Conservation (phyloP, 2,888 invertebrate genomes). For the Beris morrisii region DNA sequence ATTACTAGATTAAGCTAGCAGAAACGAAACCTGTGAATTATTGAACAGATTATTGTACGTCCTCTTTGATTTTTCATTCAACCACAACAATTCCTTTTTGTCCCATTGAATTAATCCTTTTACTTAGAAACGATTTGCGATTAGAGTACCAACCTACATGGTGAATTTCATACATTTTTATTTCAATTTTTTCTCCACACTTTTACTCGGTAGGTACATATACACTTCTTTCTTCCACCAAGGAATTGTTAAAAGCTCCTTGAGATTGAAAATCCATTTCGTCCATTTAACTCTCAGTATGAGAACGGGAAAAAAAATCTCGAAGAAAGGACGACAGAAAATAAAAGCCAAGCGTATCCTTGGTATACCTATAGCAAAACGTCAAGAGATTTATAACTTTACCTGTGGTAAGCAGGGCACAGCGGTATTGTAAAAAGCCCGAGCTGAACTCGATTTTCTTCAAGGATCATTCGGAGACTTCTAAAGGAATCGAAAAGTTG, state of each 20-base stretch:
- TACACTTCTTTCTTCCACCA: too few species aligned
- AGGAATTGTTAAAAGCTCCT: constrained; percentile 24
- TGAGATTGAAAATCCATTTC: constrained; percentile 29
- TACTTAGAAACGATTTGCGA: constrained; percentile 19
- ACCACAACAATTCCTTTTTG: constrained; percentile 13
- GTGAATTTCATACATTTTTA: too few species aligned
- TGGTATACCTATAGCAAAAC: not conserved
- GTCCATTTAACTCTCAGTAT: constrained; percentile 23
- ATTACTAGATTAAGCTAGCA: constrained; percentile 3
- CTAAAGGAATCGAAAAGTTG: constrained; percentile 20
- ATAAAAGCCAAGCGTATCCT: constrained; percentile 14
- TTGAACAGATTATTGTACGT: constrained; percentile 1
- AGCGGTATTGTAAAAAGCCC: constrained; percentile 7
- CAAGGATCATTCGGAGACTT: constrained; percentile 20
- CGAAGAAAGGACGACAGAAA: not conserved
- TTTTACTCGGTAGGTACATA: too few species aligned
- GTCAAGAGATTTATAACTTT: not conserved
- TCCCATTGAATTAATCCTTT: constrained; percentile 5
- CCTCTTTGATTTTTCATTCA: constrained; percentile 16
- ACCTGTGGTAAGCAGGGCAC: not conserved
- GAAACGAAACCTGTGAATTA: not conserved
- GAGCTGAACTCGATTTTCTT: constrained; percentile 20
- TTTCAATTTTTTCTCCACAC: too few species aligned
- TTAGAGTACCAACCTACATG: constrained; percentile 8
- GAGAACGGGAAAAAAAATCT: constrained; percentile 1